phyloP scores from a whole-genome alignment of 1,140 invertebrate species.

The Euschistus heros region DNA sequence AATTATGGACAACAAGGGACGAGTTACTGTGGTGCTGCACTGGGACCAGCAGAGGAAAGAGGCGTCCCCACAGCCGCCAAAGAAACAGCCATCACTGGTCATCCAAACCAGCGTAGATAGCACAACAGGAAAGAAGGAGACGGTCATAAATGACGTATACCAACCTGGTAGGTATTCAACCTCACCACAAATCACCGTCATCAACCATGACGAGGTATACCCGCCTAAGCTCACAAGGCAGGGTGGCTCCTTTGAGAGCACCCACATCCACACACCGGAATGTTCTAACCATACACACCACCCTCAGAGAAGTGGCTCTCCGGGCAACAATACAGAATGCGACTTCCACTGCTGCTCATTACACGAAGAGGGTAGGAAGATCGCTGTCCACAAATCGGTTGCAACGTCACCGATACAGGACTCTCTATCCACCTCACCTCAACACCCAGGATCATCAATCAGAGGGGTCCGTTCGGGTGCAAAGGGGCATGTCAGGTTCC shows the following conservation, averaged over 20 bases:
- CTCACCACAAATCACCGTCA: constrained; percentile 79
- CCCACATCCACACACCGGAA: constrained; percentile 70
- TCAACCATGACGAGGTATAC: constrained; percentile 66
- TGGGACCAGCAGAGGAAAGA: constrained; percentile 64
- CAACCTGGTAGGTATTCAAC: constrained; percentile 36
- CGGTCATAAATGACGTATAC: constrained; percentile 43
- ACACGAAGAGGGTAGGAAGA: constrained; percentile 80
- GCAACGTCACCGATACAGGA: constrained; percentile 85
- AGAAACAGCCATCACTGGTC: constrained; percentile 54
- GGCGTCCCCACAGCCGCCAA: constrained; percentile 38
- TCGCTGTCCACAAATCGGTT: constrained; percentile 80
- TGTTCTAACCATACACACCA: constrained; percentile 63
- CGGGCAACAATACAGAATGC: constrained; percentile 59
- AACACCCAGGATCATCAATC: constrained; percentile 34
- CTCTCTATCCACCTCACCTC: constrained; percentile 53
- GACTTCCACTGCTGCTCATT: constrained; percentile 91
- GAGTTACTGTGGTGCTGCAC: constrained; percentile 84
- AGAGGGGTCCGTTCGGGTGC: constrained; percentile 20
- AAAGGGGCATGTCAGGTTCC: constrained; percentile 58
- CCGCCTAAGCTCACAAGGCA: constrained; percentile 35
- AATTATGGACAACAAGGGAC: constrained; percentile 91
- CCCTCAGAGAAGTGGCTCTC: constrained; percentile 47
- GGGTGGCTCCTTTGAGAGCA: constrained; percentile 62
- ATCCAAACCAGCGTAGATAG: constrained; percentile 66
- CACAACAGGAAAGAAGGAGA: constrained; percentile 37